A percentile compares a stretch with the other conserved stretches of the same genome.
phyloP scores from a whole-genome alignment of 2,888 invertebrate genomes.

The Pristionchus entomophagus region DNA sequence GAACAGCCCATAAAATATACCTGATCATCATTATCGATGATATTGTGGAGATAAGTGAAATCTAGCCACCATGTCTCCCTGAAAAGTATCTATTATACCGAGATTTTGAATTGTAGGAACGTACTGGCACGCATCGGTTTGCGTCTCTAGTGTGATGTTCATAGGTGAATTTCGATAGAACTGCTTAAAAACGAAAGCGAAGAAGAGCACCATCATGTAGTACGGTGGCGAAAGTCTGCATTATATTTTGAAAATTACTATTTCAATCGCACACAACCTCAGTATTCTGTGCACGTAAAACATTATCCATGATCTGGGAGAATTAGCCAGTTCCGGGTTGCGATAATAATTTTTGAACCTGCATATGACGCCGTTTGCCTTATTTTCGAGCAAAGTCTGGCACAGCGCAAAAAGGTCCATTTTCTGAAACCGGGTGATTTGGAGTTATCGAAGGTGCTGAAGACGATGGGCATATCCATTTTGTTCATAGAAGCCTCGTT shows the following conservation, averaged over 20 bases:
- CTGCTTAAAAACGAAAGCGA: neutral
- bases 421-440: too few relatives aligned
- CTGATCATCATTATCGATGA: neutral
- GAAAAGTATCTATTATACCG: too few relatives aligned
- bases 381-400: too few relatives aligned
- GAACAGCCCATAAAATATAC: neutral
- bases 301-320: too few relatives aligned
- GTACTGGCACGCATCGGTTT: neutral
- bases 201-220: neutral
- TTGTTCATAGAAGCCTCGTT: too few relatives aligned
- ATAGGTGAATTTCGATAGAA: neutral
- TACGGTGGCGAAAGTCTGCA: neutral
- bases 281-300: conserved; percentile 54
- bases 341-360: too few relatives aligned
- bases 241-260: neutral
- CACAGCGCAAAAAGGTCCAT: too few relatives aligned
- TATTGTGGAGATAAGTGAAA: conserved; percentile 2
- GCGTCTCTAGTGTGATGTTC: neutral
- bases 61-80: conserved; percentile 24
- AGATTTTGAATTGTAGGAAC: too few relatives aligned
- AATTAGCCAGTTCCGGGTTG: too few relatives aligned
- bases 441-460: too few relatives aligned
- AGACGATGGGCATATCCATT: too few relatives aligned
- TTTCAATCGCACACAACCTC: conserved; percentile 10
- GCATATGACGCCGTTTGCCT: too few relatives aligned